These are phyloP conservation scores for Zophobas atratus DNA, from an alignment of 1,140 invertebrate genomes.

Conservation along the genomic window DNA sequence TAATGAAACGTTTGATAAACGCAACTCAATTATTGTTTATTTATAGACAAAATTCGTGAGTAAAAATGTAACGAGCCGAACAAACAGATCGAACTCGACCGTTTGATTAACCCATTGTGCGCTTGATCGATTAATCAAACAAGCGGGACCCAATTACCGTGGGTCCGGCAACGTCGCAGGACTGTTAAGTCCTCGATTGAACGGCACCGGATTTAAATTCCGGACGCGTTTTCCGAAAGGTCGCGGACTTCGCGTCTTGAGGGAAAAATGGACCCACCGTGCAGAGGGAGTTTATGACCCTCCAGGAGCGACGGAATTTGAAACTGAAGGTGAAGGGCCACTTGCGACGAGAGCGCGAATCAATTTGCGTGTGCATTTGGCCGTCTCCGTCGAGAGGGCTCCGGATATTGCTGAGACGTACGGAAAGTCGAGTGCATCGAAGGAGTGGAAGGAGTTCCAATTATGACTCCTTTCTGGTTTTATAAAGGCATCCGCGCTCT, in stretches of 20 bases:
- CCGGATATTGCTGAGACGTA: slow-evolving; percentile 15
- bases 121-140: slow-evolving; percentile 30
- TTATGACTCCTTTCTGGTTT: slow-evolving; percentile 28
- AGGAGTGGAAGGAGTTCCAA: slow-evolving; percentile 5
- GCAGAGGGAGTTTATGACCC: neutral
- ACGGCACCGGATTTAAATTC: slow-evolving; percentile 3
- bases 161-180: neutral
- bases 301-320: neutral
- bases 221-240: neutral
- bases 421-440: slow-evolving; percentile 28
- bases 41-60: neutral
- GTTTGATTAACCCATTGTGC: slow-evolving; percentile 28
- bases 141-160: slow-evolving; percentile 18
- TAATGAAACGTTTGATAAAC: neutral
- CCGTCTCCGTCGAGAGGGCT: slow-evolving; percentile 26
- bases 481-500: slow-evolving; percentile 11
- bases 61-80: slow-evolving; percentile 4
- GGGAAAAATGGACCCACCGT: too few species aligned
- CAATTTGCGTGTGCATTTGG: slow-evolving; percentile 47
- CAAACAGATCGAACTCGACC: slow-evolving; percentile 17
- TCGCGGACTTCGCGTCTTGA: neutral
- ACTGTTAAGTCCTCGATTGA: slow-evolving; percentile 11
- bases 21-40: slow-evolving; percentile 13
- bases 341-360: slow-evolving; percentile 12
- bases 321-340: slow-evolving; percentile 30